phyloP scores from a whole-genome alignment of 1,140 invertebrate genomes.

The Atta colombica region DNA sequence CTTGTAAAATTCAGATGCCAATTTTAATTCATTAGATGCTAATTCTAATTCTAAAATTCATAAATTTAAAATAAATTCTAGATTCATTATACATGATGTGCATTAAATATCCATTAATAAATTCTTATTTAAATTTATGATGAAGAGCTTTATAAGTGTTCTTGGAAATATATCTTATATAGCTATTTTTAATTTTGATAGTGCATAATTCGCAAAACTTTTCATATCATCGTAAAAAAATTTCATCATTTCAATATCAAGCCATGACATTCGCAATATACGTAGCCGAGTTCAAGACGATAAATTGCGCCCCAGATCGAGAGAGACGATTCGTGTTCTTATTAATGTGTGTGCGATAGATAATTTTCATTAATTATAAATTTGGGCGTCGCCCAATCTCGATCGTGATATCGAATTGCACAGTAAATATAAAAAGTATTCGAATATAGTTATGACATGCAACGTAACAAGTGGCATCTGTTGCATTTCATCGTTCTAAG shows the following conservation, averaged over 20 bases:
- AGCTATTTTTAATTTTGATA: slow-evolving; percentile 24
- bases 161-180: not conserved
- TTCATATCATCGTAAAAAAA: slow-evolving; percentile 4
- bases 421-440: slow-evolving; percentile 18
- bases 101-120: not conserved
- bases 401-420: not conserved
- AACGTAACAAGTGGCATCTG: slow-evolving; percentile 83
- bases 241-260: not conserved
- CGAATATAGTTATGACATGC: slow-evolving; percentile 56
- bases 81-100: slow-evolving; percentile 10
- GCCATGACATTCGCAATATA: not conserved
- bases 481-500: slow-evolving; percentile 78
- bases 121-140: slow-evolving; percentile 11
- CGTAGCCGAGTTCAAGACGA: not conserved
- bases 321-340: not conserved
- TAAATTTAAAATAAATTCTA: not conserved
- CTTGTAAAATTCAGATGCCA: not conserved
- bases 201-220: slow-evolving; percentile 16
- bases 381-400: not conserved
- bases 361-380: slow-evolving; percentile 17
- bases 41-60: not conserved
- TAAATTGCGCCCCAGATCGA: not conserved
- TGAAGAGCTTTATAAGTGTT: not conserved
- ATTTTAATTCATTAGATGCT: not conserved
- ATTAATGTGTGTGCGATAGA: not conserved